These are phyloP conservation scores for Brenthis ino DNA, from an alignment of 2,888 invertebrate species.

Conservation along the genomic window DNA sequence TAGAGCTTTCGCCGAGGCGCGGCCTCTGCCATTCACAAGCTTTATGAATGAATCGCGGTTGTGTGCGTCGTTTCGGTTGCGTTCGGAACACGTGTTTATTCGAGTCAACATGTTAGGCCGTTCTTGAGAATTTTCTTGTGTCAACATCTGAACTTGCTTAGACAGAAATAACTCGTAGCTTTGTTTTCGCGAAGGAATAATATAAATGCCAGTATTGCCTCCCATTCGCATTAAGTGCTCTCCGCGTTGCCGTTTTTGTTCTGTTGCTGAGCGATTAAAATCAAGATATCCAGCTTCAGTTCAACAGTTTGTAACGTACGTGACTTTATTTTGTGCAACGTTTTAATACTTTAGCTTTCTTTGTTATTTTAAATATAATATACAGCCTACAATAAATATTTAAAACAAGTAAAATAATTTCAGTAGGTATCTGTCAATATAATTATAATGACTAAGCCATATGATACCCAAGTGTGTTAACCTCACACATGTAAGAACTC, in stretches of 20 bases:
- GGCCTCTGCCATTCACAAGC: constrained; percentile 58
- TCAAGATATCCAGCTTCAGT: constrained; percentile 17
- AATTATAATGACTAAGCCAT: constrained; percentile 47
- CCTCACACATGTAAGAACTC: constrained; percentile 4
- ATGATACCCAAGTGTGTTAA: constrained; percentile 11
- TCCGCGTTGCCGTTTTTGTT: constrained; percentile 28
- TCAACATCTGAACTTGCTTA: constrained; percentile 71
- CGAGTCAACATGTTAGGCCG: constrained; percentile 72
- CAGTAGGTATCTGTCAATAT: constrained; percentile 47
- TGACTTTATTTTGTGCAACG: constrained; percentile 1
- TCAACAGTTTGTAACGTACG: constrained; percentile 1
- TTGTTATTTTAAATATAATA: background rate
- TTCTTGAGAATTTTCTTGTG: constrained; percentile 80
- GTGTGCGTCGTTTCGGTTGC: constrained; percentile 59
- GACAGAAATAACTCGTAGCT: constrained; percentile 74
- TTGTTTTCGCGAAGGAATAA: constrained; percentile 66
- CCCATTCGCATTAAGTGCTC: constrained; percentile 28
- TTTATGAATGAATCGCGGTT: constrained; percentile 63
- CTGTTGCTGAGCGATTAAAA: constrained; percentile 25
- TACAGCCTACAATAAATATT: no score
- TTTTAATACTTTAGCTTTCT: constrained; percentile 1
- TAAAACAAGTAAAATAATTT: constrained; percentile 10
- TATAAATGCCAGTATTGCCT: constrained; percentile 41
- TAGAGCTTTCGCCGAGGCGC: constrained; percentile 63
- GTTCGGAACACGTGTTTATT: constrained; percentile 73